phyloP scores from a whole-genome alignment of 2,888 invertebrate species.

The Perdita meconis region DNA sequence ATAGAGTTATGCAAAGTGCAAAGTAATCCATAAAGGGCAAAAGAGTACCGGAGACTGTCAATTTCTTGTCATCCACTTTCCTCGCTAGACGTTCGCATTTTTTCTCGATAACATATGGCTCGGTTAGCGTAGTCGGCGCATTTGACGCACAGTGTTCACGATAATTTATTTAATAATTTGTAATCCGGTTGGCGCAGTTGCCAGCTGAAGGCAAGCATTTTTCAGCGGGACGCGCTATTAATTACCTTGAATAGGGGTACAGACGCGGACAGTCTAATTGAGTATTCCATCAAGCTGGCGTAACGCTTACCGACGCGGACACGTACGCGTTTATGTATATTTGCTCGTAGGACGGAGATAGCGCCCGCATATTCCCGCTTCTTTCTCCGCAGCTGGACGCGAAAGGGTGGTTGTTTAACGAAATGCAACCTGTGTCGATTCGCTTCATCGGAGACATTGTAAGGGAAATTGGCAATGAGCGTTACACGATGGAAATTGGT shows the following conservation, averaged over 20 bases:
- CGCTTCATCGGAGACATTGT: not conserved
- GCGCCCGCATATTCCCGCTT: slow-evolving; percentile 74
- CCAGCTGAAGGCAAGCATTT: slow-evolving; percentile 46
- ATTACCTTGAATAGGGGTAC: slow-evolving; percentile 67
- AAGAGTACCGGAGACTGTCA: slow-evolving; percentile 44
- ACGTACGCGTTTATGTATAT: slow-evolving; percentile 36
- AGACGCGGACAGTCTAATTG: slow-evolving; percentile 58
- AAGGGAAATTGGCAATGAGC: not conserved
- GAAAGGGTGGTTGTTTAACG: slow-evolving; percentile 66
- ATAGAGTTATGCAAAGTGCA: slow-evolving; percentile 45
- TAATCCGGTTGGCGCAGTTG: slow-evolving; percentile 35
- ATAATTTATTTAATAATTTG: slow-evolving; percentile 58
- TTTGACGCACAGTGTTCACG: not conserved
- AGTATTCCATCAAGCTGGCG: slow-evolving; percentile 60
- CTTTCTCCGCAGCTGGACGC: slow-evolving; percentile 74
- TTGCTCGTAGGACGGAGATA: slow-evolving; percentile 64
- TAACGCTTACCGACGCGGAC: slow-evolving; percentile 39
- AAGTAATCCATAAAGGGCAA: slow-evolving; percentile 39
- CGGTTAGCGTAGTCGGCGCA: not conserved
- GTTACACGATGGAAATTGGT: not conserved
- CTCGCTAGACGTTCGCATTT: slow-evolving; percentile 3
- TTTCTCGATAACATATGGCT: not conserved
- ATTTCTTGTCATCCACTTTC: slow-evolving; percentile 7
- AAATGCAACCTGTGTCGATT: slow-evolving; percentile 44
- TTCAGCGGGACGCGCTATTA: slow-evolving; percentile 62